These are phyloP conservation scores for Eretmochelys imbricata DNA, from an alignment of 2,113 vertebrate genomes.

Conservation along the genomic window DNA sequence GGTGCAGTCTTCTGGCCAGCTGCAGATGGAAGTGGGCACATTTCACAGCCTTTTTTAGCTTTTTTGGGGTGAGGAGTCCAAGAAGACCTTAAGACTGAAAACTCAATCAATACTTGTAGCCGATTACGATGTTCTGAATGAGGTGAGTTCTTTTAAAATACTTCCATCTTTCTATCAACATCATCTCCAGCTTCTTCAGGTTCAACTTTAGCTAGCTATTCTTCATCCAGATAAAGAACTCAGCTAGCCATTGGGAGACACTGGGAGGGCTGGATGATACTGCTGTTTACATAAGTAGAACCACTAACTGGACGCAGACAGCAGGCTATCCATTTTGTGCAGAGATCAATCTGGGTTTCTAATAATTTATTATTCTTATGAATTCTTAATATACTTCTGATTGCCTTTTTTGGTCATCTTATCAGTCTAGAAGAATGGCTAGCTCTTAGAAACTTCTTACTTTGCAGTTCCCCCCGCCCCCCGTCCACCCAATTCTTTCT, in stretches of 20 bases:
- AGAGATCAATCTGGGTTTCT: background rate
- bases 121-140: background rate
- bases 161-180: background rate
- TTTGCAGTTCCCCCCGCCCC: background rate
- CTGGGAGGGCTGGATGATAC: background rate
- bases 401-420: background rate
- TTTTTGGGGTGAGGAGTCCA: background rate
- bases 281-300: background rate
- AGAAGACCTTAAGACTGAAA: background rate
- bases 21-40: background rate
- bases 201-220: background rate
- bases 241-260: background rate
- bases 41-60: background rate
- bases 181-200: background rate
- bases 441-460: conserved; percentile 12
- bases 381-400: background rate
- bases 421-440: background rate
- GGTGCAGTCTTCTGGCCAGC: background rate
- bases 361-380: background rate
- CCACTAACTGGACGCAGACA: background rate
- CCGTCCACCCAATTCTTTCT: background rate
- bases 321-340: background rate
- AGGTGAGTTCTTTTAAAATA: background rate
- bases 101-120: background rate
- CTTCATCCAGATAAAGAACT: background rate